Conservation (phyloP, 37 sponge, comb jelly and placozoan species). For the Halisarca cf. caerulea region DNA sequence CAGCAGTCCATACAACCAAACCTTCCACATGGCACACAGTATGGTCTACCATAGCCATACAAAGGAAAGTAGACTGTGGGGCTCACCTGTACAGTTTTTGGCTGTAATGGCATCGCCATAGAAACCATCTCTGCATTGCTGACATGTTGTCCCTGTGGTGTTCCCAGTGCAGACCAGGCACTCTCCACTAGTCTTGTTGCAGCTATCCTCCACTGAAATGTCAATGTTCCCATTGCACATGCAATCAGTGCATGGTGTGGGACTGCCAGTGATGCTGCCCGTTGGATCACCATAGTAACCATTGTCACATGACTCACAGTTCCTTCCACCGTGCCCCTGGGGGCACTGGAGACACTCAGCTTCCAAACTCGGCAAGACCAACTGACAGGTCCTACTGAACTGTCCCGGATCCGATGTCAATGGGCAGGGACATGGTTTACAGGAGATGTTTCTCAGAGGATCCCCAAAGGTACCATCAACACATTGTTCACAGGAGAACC, state of each 20-base stretch:
- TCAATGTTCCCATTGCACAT: slow-evolving; percentile 80
- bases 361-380: not conserved
- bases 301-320: slow-evolving; percentile 17
- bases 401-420: slow-evolving; percentile 27
- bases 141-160: slow-evolving; percentile 65
- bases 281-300: slow-evolving; percentile 41
- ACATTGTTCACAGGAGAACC: slow-evolving; percentile 69
- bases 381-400: slow-evolving; percentile 40
- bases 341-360: slow-evolving; percentile 4
- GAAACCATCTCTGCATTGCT: slow-evolving; percentile 56
- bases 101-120: slow-evolving; percentile 55
- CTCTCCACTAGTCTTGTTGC: slow-evolving; percentile 72
- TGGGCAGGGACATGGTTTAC: slow-evolving; percentile 32
- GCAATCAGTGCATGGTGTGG: slow-evolving; percentile 71
- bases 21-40: no score
- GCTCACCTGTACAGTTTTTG: slow-evolving; percentile 14
- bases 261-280: slow-evolving; percentile 27
- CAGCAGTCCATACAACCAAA: no score
- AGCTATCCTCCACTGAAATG: slow-evolving; percentile 44
- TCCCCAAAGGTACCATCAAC: slow-evolving; percentile 49
- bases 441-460: slow-evolving; percentile 24
- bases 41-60: not conserved
- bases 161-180: slow-evolving; percentile 71
- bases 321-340: not conserved
- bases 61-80: not conserved